phyloP scores from a whole-genome alignment of 2,113 vertebrate genomes.

The Aramus guarauna region DNA sequence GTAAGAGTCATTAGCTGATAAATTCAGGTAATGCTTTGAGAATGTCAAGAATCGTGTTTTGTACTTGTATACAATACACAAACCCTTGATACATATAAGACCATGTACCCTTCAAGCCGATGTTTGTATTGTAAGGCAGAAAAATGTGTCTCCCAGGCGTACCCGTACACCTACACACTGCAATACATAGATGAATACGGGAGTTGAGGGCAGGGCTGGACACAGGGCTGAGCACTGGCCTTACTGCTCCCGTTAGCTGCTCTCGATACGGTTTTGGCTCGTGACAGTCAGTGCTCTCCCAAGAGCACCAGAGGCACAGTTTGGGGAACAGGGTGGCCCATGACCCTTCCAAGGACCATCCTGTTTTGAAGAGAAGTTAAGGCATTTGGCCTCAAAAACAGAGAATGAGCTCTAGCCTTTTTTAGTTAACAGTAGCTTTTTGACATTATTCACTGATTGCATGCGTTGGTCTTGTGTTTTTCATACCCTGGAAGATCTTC shows the following conservation, averaged over 20 bases:
- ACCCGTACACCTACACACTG: not conserved
- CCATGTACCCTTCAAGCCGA: not conserved
- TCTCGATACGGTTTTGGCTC: accelerated
- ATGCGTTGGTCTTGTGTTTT: accelerated
- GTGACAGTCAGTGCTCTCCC: not conserved
- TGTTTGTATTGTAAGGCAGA: not conserved
- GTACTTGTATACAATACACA: not conserved
- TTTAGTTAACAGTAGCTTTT: not conserved
- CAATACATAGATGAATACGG: not conserved
- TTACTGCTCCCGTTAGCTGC: not conserved
- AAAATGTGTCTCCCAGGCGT: not conserved
- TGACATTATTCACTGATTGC: not conserved
- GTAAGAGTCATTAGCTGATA: not conserved
- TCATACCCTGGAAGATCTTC: not conserved
- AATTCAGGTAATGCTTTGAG: not conserved
- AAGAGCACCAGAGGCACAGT: not conserved
- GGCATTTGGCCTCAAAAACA: not conserved
- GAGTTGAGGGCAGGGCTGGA: not conserved
- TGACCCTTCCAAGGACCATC: not conserved
- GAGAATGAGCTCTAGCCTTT: not conserved
- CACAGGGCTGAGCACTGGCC: not conserved
- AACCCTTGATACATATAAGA: not conserved
- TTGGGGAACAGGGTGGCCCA: not conserved
- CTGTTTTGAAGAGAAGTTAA: not conserved
- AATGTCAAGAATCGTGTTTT: not conserved